phyloP scores from a whole-genome alignment of 2,797 vertebrate species.

The Neopelma chrysocephalum region DNA sequence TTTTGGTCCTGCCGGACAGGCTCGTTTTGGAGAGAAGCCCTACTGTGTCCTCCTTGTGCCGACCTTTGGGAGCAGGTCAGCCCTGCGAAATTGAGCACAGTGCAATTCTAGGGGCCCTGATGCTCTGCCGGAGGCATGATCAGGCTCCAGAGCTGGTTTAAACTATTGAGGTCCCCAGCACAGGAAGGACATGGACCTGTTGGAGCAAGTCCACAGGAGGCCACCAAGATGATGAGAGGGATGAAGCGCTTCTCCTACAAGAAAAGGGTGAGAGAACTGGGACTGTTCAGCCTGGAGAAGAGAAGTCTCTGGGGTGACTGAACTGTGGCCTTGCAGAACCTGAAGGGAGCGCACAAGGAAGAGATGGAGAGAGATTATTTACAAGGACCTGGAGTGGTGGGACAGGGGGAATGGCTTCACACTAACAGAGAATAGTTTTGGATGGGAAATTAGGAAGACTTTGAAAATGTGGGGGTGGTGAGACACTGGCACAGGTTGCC shows the following conservation, averaged over 20 bases:
- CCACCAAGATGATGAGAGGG: neutral
- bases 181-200: neutral
- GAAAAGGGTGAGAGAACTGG: neutral
- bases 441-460: neutral
- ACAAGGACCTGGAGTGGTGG: neutral
- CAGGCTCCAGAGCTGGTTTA: too few species aligned
- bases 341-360: neutral
- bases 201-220: neutral
- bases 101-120: fast-evolving
- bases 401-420: neutral
- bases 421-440: neutral
- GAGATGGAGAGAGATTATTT: neutral
- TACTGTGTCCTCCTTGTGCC: fast-evolving
- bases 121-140: fast-evolving
- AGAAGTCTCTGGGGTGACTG: neutral
- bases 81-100: fast-evolving
- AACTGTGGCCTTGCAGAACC: neutral
- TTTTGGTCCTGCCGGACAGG: fast-evolving
- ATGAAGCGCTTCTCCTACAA: neutral
- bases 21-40: fast-evolving
- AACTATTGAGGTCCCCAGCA: neutral
- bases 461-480: neutral
- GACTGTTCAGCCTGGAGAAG: neutral
- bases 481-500: neutral
- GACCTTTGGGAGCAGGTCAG: fast-evolving